Evolutionary conservation across 2,797 vertebrate genomes (phyloP), one percentile per base, ranked within the genome.

Genomic region (Morus bassanus): DNA sequence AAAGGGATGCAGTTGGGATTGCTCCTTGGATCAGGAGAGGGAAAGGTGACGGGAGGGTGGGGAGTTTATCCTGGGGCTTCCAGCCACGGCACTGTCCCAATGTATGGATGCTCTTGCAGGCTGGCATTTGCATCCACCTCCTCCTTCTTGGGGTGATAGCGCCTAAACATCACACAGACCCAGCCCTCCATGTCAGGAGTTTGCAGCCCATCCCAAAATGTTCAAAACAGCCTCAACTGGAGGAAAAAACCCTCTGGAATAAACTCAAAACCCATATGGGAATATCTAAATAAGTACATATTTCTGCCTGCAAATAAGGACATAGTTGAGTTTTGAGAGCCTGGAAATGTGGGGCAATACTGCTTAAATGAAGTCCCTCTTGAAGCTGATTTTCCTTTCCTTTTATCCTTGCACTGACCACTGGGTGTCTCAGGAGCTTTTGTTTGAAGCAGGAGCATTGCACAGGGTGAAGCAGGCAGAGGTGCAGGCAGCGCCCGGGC

Each of bases 341-440:
- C 22, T 48, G 46, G 22, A 22, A 48, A 24, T 23, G 24, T 31
- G 41, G 13, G 22, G 25, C 27, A 28, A 53, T 0, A 9, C 12
- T 19, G 54, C 46, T 50, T 18, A n/a, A 76, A 48, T 9, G 0
- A 73, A 51, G 24, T 11, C 54, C 35, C n/a, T 28, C 59, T 21
- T 12, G 75, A 51, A 76, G 50, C 8, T 1, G 27, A n/a, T 56
- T 56, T 33, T 51, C 63, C 67, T 53, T 46, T 69, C 37, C 35
- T 57, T 88, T 73, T 21, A 77, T 85, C 77, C 95, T 87, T 56
- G 21, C 24, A 61, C 10, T 75, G 88, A 85, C 93, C 95, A 53
- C 96, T 91, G 3, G 95, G 91, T 95, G 96, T 95, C 95, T 95
- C 96, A 77, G 72, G 76, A 96, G 94, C 79, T 67, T 83, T 75